These are phyloP conservation scores for Clarias platycephalus DNA, from an alignment of 2,797 vertebrate species.

Conservation along the genomic window DNA sequence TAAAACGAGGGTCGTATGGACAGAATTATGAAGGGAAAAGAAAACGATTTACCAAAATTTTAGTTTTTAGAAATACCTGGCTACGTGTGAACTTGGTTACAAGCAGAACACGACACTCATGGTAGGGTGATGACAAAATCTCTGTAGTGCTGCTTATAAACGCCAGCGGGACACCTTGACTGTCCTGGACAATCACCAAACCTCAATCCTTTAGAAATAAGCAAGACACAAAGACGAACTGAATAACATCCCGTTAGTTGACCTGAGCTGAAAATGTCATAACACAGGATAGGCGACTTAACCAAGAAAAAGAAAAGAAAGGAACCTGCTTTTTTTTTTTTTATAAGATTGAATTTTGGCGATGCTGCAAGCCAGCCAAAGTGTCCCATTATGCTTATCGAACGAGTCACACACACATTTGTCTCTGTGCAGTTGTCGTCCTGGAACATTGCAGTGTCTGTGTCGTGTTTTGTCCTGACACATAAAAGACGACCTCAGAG, in stretches of 20 bases:
- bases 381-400: background rate
- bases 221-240: background rate
- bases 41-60: no score
- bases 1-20: no score
- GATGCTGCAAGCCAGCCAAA: background rate
- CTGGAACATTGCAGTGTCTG: background rate
- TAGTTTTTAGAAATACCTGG: no score
- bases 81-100: background rate
- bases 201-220: background rate
- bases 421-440: background rate
- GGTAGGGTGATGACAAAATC: background rate
- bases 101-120: background rate
- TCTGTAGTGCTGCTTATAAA: background rate
- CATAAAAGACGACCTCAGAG: background rate
- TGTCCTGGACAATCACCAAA: background rate
- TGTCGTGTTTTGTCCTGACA: background rate
- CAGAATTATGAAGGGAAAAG: no score
- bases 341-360: background rate
- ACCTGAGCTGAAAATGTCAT: background rate
- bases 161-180: background rate
- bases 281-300: background rate
- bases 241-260: background rate
- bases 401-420: background rate
- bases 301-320: background rate
- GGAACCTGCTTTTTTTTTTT: background rate